phyloP scores from a whole-genome alignment of 2,797 vertebrate species.

The Silurus lanzhouensis region DNA sequence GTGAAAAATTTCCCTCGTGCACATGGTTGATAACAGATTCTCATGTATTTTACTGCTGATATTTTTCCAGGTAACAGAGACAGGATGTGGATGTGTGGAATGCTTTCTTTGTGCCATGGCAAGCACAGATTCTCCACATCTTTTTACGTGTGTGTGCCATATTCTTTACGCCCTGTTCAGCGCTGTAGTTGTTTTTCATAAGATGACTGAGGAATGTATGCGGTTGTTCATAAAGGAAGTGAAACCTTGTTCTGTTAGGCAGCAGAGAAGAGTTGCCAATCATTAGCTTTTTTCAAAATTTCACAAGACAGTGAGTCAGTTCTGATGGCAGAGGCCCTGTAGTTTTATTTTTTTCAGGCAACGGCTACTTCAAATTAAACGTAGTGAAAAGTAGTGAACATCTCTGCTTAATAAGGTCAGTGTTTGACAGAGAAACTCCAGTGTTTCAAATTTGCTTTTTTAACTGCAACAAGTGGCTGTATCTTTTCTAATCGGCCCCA shows the following conservation, averaged over 20 bases:
- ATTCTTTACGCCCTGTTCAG: slow-evolving; percentile 58
- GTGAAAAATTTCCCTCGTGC: neutral
- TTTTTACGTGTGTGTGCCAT: slow-evolving; percentile 12
- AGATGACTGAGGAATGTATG: slow-evolving; percentile 53
- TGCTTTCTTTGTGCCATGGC: slow-evolving; percentile 20
- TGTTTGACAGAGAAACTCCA: slow-evolving; percentile 57
- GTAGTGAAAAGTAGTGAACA: neutral
- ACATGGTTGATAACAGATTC: neutral
- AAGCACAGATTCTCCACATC: slow-evolving; percentile 20
- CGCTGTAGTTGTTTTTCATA: slow-evolving; percentile 46
- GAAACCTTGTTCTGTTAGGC: slow-evolving; percentile 68
- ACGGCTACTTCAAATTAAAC: slow-evolving; percentile 10
- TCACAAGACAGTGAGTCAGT: slow-evolving; percentile 39
- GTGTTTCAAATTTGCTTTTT: slow-evolving; percentile 56
- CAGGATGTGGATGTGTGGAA: slow-evolving; percentile 9
- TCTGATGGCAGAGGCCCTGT: neutral
- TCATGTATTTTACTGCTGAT: slow-evolving; percentile 1
- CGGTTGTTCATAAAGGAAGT: slow-evolving; percentile 67
- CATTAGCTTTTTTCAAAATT: slow-evolving; percentile 33
- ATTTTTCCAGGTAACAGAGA: slow-evolving; percentile 15
- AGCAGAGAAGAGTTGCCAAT: slow-evolving; percentile 26
- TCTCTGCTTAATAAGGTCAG: slow-evolving; percentile 21
- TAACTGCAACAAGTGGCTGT: slow-evolving; percentile 55
- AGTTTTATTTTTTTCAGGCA: slow-evolving; percentile 4
- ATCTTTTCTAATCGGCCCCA: slow-evolving; percentile 34